Base-by-base conservation (phyloP, 2,888 invertebrate species). In the Aleiodes alternator region DNA sequence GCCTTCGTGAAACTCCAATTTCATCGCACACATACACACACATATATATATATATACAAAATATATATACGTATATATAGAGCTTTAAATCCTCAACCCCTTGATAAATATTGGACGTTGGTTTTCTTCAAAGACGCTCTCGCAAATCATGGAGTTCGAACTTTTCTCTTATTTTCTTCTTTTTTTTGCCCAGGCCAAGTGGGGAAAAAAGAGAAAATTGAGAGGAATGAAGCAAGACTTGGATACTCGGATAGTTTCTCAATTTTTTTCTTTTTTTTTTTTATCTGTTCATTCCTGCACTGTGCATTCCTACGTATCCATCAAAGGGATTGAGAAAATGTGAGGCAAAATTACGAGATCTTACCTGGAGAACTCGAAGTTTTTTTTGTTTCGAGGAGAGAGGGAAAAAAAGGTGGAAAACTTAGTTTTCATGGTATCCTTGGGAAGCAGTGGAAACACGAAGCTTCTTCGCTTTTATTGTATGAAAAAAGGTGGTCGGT, bases 1-100 rank as follows among this genome's bases (percentile, higher is more conserved):
- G 31, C 68, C 31, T 51, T 14, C 51, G 31, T 68, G 68, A 29
- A 68, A 68, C 68, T 68, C 68, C 51, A 51, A 68, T 68, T 68
- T 68, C 50, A 68, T 64, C 23, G 11, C 16, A 48, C n/a, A n/a
- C 48, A 64, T 14, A 61, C 16, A 61, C 16, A 43, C 23, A 12
- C 23, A 66, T 48, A 34, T 14, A 51, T 51, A 51, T 51, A 51
- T 51, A 14, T 51, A 51, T 51, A 51, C n/a, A n/a, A n/a, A n/a
- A n/a, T 23, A 23, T 23, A 23, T 23, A 23, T 23, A 23, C 2
- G 2, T 23, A 23, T 53, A 8, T 16, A 53, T 16, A 3, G 7
- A 53, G 6, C 9, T 9, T 0, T 23, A 23, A 50, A 16, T 12
- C 61, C 29, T 31, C 50, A 43, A 3, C 43, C 16, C 7, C 66